Conservation (phyloP, 2,888 invertebrate species). For the Nomada fabriciana region DNA sequence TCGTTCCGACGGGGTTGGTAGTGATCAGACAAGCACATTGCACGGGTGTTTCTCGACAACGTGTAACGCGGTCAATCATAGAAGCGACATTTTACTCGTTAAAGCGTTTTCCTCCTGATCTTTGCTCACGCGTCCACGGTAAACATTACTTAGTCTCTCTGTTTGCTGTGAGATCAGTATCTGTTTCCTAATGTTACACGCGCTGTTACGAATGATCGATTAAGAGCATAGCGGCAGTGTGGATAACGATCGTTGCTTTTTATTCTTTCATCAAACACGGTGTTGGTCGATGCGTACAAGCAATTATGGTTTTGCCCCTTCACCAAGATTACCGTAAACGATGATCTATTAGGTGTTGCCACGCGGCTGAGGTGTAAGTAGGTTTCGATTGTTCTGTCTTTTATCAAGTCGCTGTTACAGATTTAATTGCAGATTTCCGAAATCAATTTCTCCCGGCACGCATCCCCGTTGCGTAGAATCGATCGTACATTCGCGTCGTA, state of each 20-base stretch:
- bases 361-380: neutral
- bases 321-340: neutral
- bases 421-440: neutral
- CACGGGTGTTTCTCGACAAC: neutral
- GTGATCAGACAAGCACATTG: neutral
- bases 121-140: conserved; percentile 13
- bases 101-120: neutral
- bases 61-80: conserved; percentile 33
- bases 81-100: conserved; percentile 16
- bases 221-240: conserved; percentile 19
- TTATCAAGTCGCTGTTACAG: neutral
- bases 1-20: neutral
- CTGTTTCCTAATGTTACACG: conserved; percentile 21
- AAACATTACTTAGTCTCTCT: conserved; percentile 28
- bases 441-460: neutral
- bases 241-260: conserved; percentile 45
- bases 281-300: neutral
- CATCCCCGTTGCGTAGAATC: too few relatives aligned
- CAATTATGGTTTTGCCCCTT: neutral
- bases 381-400: neutral
- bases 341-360: neutral
- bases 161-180: conserved; percentile 41
- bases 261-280: neutral
- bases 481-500: neutral
- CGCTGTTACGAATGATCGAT: conserved; percentile 55